Evolutionary conservation across 2,113 vertebrate species (phyloP).

Genomic region (Empidonax traillii): DNA sequence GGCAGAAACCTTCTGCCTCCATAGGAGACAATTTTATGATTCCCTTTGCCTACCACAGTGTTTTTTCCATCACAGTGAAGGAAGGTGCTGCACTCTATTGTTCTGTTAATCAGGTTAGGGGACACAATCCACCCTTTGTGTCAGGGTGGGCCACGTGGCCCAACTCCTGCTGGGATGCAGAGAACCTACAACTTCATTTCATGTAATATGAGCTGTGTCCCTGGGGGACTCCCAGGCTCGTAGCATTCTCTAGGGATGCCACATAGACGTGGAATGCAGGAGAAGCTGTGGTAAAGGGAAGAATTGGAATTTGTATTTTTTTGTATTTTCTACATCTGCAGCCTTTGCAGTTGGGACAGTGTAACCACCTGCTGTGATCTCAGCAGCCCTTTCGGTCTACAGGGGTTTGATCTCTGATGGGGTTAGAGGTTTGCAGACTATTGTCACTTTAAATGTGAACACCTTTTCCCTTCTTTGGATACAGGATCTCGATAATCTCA

Average conservation of each 20-base stretch:
- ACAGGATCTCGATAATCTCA: constrained; percentile 91
- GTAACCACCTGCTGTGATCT: neutral
- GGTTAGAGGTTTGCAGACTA: neutral
- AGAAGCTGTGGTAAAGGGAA: neutral
- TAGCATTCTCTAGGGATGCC: neutral
- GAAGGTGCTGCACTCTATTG: neutral
- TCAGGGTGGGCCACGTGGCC: neutral
- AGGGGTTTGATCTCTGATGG: neutral
- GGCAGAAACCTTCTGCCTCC: neutral
- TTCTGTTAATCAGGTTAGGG: neutral
- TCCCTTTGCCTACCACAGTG: neutral
- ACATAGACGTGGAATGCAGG: neutral
- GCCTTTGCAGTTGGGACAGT: fast-evolving
- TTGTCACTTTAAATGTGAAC: neutral
- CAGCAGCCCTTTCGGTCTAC: neutral
- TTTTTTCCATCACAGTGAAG: neutral
- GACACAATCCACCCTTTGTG: neutral
- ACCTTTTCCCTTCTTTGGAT: constrained; percentile 50
- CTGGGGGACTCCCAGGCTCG: neutral
- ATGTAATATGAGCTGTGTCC: fast-evolving
- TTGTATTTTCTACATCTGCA: neutral
- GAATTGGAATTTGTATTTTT: neutral
- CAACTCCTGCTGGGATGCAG: neutral
- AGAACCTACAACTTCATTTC: neutral
- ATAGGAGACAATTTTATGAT: neutral